phyloP scores from a whole-genome alignment of 2,113 vertebrate species.

The Sebastes fasciatus region DNA sequence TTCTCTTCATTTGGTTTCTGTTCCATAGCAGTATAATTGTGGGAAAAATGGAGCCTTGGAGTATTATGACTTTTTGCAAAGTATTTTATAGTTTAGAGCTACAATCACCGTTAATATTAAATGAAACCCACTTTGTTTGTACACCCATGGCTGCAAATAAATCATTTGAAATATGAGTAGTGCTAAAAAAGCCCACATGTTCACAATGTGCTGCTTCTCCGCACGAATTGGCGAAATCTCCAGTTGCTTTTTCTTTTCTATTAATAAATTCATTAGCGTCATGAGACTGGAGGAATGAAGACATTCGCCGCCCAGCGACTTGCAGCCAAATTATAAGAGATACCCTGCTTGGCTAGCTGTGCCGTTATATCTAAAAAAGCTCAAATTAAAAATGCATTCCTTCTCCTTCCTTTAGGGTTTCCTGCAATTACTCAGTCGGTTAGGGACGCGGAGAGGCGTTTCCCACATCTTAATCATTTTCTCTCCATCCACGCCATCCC shows the following conservation, averaged over 20 bases:
- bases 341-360: constrained; percentile 56
- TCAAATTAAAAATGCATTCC: constrained; percentile 67
- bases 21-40: constrained; percentile 21
- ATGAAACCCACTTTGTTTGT: constrained; percentile 51
- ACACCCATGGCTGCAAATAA: constrained; percentile 50
- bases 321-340: constrained; percentile 67
- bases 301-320: constrained; percentile 52
- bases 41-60: neutral
- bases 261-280: constrained; percentile 73
- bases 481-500: neutral
- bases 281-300: constrained; percentile 64
- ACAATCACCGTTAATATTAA: constrained; percentile 44
- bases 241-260: constrained; percentile 42
- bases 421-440: constrained; percentile 58
- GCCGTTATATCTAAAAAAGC: constrained; percentile 52
- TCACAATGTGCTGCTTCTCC: constrained; percentile 24
- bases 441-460: constrained; percentile 32
- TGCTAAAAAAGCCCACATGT: neutral
- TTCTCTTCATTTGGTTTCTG: constrained; percentile 29
- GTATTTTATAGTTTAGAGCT: constrained; percentile 40
- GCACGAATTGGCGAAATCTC: constrained; percentile 48
- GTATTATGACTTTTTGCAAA: neutral
- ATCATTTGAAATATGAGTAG: constrained; percentile 39
- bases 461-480: constrained; percentile 46
- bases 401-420: constrained; percentile 61